Conservation (phyloP, 2,113 vertebrate genomes). For the Vicugna pacos region DNA sequence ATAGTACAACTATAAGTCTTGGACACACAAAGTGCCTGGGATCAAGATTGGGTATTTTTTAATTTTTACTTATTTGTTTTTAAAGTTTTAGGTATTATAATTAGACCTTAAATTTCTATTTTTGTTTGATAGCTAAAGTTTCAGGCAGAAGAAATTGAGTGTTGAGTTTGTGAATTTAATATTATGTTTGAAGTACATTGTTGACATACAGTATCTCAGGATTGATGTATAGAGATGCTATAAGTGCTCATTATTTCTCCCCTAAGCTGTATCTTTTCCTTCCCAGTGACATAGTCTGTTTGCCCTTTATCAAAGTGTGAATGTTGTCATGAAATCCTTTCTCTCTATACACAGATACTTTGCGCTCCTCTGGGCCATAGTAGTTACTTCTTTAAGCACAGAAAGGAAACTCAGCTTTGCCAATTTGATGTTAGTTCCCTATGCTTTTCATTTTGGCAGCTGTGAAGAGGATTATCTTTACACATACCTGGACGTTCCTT, state of each 20-base stretch:
- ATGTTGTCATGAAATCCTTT: slow-evolving; percentile 5
- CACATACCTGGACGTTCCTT: background rate
- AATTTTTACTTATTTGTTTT: background rate
- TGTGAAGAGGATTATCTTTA: background rate
- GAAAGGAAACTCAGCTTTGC: slow-evolving; percentile 35
- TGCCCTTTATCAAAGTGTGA: slow-evolving; percentile 8
- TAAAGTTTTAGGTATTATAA: slow-evolving; percentile 4
- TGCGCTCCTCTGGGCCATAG: background rate
- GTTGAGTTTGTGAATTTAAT: slow-evolving; percentile 20
- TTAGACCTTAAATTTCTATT: slow-evolving; percentile 48
- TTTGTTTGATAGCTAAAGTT: background rate
- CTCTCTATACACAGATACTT: background rate
- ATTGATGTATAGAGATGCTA: background rate
- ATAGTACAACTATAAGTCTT: background rate
- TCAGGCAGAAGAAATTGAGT: background rate
- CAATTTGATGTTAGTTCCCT: slow-evolving; percentile 7
- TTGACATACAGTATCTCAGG: background rate
- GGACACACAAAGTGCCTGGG: background rate
- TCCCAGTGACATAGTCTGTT: background rate
- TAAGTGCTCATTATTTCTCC: background rate
- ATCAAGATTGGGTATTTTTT: background rate
- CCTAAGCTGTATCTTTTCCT: slow-evolving; percentile 30
- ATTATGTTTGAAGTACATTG: background rate
- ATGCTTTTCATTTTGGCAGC: slow-evolving; percentile 37
- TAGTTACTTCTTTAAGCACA: slow-evolving; percentile 6